These are phyloP conservation scores for Menidia beryllina DNA, from an alignment of 2,113 vertebrate genomes.

Conservation along the genomic window DNA sequence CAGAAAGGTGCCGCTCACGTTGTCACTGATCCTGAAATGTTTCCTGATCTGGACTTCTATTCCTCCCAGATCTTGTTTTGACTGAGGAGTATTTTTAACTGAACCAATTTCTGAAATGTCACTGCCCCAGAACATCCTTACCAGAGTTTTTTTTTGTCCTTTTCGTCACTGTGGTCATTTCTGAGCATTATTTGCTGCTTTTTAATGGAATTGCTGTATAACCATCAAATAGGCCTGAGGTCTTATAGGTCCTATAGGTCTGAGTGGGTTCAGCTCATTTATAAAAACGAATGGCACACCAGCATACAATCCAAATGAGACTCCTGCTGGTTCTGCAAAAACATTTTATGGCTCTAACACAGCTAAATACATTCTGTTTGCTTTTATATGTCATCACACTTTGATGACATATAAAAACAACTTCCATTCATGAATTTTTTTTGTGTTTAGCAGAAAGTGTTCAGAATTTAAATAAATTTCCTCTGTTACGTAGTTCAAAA, in stretches of 20 bases:
- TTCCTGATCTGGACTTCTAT: conserved; percentile 4
- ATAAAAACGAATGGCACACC: not conserved
- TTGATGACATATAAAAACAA: no score
- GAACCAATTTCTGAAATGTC: conserved; percentile 16
- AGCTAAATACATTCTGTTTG: not conserved
- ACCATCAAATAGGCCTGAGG: not conserved
- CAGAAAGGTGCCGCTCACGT: not conserved
- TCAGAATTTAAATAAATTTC: no score
- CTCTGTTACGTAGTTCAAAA: no score
- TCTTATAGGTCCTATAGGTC: no score
- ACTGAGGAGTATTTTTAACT: conserved; percentile 22
- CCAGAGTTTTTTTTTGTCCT: not conserved
- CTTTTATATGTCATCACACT: not conserved
- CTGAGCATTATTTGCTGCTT: conserved; percentile 15
- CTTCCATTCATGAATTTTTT: no score
- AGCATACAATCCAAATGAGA: not conserved
- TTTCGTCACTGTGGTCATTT: not conserved
- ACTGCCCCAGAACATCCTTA: not conserved
- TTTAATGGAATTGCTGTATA: conserved; percentile 7
- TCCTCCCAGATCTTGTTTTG: not conserved
- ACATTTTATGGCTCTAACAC: not conserved
- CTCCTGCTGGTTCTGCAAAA: not conserved
- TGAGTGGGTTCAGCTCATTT: conserved; percentile 6
- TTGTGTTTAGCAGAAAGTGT: no score
- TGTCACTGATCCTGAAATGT: not conserved